Conservation (phyloP, 2,888 invertebrate species). For the Ennomos erosarius region DNA sequence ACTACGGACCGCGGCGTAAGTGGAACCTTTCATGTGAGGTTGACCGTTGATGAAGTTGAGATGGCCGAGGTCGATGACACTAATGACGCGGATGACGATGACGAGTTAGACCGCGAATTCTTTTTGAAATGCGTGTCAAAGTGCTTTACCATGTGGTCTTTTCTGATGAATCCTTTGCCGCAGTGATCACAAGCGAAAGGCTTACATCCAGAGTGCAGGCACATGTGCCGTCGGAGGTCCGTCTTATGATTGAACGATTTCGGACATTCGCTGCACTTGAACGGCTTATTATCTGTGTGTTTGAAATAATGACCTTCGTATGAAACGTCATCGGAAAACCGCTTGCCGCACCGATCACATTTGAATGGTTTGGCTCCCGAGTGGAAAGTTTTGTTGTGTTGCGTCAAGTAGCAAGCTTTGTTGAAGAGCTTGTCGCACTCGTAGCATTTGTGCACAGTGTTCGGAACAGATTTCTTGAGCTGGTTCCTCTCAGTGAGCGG, state of each 20-base stretch:
- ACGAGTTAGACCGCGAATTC: constrained; percentile 67
- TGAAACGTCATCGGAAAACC: constrained; percentile 89
- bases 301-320: constrained; percentile 91
- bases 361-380: constrained; percentile 94
- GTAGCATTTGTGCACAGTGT: constrained; percentile 88
- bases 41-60: constrained; percentile 43
- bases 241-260: constrained; percentile 97
- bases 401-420: constrained; percentile 94
- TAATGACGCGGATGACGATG: constrained; percentile 57
- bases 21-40: constrained; percentile 34
- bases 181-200: constrained; percentile 93
- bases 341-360: constrained; percentile 93
- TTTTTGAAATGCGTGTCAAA: constrained; percentile 91
- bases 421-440: constrained; percentile 94
- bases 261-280: constrained; percentile 93
- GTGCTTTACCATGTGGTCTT: constrained; percentile 96
- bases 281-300: constrained; percentile 93
- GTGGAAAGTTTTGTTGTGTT: constrained; percentile 96
- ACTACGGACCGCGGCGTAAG: constrained; percentile 14
- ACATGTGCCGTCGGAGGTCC: constrained; percentile 94
- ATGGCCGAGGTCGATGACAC: constrained; percentile 51
- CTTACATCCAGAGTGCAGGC: constrained; percentile 94
- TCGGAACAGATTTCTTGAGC: constrained; percentile 62
- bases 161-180: constrained; percentile 94
- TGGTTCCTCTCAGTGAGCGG: constrained; percentile 77